A percentile compares a stretch with the other conserved stretches of the same genome.
Conservation (phyloP, 2,797 vertebrate species). For the Carcharodon carcharias region DNA sequence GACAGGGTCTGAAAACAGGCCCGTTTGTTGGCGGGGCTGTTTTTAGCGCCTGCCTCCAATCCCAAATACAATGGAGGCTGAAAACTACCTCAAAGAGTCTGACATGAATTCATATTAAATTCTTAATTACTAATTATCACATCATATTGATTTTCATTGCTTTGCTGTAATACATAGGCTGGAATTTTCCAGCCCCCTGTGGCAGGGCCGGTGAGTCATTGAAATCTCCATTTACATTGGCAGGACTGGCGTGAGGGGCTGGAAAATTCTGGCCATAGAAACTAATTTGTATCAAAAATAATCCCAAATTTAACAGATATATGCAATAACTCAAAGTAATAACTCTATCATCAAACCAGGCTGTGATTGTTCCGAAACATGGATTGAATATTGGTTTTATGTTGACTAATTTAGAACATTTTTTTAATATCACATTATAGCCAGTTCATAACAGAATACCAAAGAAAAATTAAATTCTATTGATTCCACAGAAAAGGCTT, state of each 20-base stretch:
- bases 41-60: background rate
- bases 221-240: too few species aligned
- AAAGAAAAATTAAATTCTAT: background rate
- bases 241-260: too few species aligned
- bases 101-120: background rate
- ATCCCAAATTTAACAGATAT: background rate
- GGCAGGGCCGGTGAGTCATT: too few species aligned
- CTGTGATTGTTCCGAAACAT: background rate
- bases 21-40: background rate
- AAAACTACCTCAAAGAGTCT: background rate
- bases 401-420: background rate
- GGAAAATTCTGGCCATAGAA: background rate
- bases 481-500: background rate
- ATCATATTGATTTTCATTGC: background rate
- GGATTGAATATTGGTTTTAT: background rate
- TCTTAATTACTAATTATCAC: background rate
- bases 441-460: background rate
- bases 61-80: background rate
- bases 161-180: background rate
- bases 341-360: background rate
- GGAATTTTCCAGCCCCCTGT: too few species aligned
- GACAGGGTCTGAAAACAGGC: too few species aligned
- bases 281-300: background rate
- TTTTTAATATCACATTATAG: background rate
- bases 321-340: background rate